A percentile compares a stretch with the other conserved stretches of the same genome.
Evolutionary conservation across 2,797 vertebrate genomes (phyloP).

Genomic region (Morelia viridis): DNA sequence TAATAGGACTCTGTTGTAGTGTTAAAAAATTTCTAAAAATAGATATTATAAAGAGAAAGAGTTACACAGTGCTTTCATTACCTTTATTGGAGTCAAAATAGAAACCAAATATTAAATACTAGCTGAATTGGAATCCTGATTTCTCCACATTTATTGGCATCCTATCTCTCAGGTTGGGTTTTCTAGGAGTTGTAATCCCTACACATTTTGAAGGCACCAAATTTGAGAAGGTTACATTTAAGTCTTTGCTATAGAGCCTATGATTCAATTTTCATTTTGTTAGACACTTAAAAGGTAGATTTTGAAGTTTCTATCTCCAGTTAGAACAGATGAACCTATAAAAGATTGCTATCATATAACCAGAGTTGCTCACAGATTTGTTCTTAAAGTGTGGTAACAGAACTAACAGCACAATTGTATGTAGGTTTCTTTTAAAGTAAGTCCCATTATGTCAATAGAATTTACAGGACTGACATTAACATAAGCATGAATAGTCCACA

Average conservation of each 20-base stretch:
- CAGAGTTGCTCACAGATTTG: neutral
- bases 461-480: neutral
- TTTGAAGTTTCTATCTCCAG: neutral
- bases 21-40: slow-evolving; percentile 90
- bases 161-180: neutral
- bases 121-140: neutral
- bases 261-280: neutral
- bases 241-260: neutral
- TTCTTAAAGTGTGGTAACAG: neutral
- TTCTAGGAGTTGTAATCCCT: neutral
- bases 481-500: neutral
- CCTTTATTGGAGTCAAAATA: neutral
- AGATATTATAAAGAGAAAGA: slow-evolving; percentile 58
- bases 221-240: neutral
- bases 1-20: slow-evolving; percentile 85
- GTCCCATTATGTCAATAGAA: neutral
- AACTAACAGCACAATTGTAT: neutral
- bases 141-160: neutral
- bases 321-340: neutral
- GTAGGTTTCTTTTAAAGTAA: neutral
- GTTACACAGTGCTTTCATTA: slow-evolving; percentile 38
- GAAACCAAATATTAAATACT: neutral
- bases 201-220: neutral
- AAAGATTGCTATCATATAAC: neutral
- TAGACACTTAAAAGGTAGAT: neutral